Conservation (phyloP, 35 echinoderm and acorn worm species). For the Stichopus chloronotus region DNA sequence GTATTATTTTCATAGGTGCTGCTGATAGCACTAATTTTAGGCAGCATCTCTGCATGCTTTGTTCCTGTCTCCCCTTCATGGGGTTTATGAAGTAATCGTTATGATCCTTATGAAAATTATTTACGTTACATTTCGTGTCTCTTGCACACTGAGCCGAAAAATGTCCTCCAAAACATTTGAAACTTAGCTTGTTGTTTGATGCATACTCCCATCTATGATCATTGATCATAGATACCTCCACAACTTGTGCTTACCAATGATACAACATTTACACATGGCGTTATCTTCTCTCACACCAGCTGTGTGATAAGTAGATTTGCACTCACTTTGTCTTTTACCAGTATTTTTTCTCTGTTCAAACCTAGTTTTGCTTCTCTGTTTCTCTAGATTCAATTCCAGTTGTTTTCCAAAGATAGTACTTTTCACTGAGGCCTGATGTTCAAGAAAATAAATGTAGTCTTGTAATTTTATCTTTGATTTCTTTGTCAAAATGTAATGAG, state of each 20-base stretch:
- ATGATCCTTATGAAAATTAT: conserved; percentile 42
- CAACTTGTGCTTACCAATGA: conserved; percentile 24
- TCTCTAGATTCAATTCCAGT: conserved; percentile 29
- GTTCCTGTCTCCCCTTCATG: conserved; percentile 26
- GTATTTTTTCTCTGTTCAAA: not conserved
- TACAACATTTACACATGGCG: not conserved
- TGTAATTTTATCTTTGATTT: not conserved
- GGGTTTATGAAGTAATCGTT: conserved; percentile 44
- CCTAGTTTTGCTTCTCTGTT: not conserved
- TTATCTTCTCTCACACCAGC: not conserved
- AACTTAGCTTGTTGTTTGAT: conserved; percentile 33
- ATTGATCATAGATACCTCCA: conserved; percentile 44
- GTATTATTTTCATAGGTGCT: not conserved
- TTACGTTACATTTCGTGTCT: conserved; percentile 17
- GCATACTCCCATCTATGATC: conserved; percentile 48
- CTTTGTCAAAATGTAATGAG: conserved; percentile 37
- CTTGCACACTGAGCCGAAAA: not conserved
- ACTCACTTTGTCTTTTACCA: not conserved
- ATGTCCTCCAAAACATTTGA: conserved; percentile 42
- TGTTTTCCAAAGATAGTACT: conserved; percentile 52
- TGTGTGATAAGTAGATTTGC: not conserved
- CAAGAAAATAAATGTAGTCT: conserved; percentile 20
- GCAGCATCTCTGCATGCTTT: not conserved
- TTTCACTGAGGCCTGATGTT: conserved; percentile 35
- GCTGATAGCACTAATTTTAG: not conserved